Conservation (phyloP, 2,797 vertebrate species). For the Hipposideros larvatus region DNA sequence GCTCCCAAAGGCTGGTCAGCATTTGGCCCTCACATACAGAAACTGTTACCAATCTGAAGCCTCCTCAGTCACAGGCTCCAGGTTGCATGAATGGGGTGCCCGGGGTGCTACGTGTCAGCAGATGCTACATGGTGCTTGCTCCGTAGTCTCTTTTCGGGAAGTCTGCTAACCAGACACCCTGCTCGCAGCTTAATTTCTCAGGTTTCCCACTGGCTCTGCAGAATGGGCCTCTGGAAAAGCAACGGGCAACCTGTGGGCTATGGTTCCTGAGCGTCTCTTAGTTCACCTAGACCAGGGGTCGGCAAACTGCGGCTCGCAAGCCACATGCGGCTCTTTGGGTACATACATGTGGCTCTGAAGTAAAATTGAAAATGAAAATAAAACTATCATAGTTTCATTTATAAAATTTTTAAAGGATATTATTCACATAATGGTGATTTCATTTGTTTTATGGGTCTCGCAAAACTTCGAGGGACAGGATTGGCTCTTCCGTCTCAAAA, state of each 20-base stretch:
- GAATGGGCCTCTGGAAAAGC: neutral
- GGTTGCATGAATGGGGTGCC: neutral
- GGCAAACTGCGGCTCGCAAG: too few species aligned
- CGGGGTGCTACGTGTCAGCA: neutral
- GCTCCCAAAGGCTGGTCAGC: neutral
- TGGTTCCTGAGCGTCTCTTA: neutral
- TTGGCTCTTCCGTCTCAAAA: too few species aligned
- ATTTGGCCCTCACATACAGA: neutral
- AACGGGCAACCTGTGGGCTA: neutral
- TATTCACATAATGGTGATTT: too few species aligned
- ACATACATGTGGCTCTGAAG: too few species aligned
- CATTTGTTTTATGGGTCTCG: too few species aligned
- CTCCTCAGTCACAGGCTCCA: neutral
- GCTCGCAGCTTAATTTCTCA: neutral
- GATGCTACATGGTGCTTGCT: accelerated
- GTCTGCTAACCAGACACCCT: neutral
- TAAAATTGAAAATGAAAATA: too few species aligned
- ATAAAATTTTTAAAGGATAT: too few species aligned
- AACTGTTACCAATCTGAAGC: neutral
- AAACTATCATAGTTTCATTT: too few species aligned
- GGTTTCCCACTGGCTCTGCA: neutral
- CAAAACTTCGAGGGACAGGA: too few species aligned
- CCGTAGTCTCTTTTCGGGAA: neutral
- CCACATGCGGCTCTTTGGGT: too few species aligned
- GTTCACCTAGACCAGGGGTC: neutral